phyloP scores from a whole-genome alignment of 2,113 vertebrate species.

The Hyperopisus bebe region DNA sequence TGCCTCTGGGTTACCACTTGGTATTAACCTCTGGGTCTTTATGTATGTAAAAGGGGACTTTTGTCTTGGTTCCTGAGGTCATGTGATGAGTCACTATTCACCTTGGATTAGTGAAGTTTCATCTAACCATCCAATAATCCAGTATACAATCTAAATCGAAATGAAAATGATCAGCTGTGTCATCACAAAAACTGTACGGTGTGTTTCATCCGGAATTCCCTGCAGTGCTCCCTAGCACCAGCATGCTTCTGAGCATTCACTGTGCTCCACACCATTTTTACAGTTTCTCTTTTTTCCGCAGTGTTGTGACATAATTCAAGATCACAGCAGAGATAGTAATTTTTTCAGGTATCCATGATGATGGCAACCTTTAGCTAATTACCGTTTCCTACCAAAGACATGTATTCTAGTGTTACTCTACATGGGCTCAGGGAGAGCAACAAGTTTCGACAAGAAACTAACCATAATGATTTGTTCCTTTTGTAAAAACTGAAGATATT shows the following conservation, averaged over 20 bases:
- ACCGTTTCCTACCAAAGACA: not conserved
- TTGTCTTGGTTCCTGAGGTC: not conserved
- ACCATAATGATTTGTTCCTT: not conserved
- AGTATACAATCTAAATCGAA: not conserved
- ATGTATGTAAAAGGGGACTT: not conserved
- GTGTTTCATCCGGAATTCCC: not conserved
- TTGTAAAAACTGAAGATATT: not conserved
- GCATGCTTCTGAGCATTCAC: not conserved
- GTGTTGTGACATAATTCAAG: not conserved
- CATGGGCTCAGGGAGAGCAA: not conserved
- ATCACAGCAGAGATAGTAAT: not conserved
- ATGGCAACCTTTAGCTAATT: not conserved
- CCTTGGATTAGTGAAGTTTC: not conserved
- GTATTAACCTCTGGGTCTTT: not conserved
- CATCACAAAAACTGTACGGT: not conserved
- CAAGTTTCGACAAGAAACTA: not conserved
- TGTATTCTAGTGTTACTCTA: not conserved
- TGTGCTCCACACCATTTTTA: not conserved
- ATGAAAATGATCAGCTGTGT: not conserved
- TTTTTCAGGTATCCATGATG: not conserved
- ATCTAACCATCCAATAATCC: not conserved
- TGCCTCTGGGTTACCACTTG: not conserved
- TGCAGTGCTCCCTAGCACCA: not conserved
- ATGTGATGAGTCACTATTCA: not conserved
- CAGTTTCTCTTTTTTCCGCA: not conserved